Percentiles rank a stretch among this genome's conserved stretches.
Evolutionary conservation across 1,140 invertebrate species (phyloP).

Genomic region (Pemphigus obesinymphae): DNA sequence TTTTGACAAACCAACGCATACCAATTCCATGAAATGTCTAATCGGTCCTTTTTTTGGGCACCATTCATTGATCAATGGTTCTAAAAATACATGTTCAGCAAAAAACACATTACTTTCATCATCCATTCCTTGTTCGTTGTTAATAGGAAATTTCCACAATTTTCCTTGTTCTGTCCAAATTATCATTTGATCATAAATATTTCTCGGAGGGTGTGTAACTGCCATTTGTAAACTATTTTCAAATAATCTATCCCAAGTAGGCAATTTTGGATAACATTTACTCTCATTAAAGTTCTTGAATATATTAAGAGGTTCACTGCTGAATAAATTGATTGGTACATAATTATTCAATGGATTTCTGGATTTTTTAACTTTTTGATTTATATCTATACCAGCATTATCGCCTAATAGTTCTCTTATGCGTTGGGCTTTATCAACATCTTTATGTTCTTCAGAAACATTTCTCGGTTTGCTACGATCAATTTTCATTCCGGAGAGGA

Average conservation of each 20-base stretch:
- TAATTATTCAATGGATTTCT: constrained; percentile 28
- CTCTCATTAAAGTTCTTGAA: constrained; percentile 33
- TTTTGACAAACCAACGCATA: constrained; percentile 87
- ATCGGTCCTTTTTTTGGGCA: constrained; percentile 86
- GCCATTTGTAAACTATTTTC: constrained; percentile 62
- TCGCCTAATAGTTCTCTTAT: neutral
- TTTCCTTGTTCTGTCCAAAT: constrained; percentile 91
- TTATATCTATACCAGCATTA: neutral
- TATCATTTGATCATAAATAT: constrained; percentile 91
- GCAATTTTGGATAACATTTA: constrained; percentile 53
- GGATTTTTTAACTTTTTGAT: constrained; percentile 30
- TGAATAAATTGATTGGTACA: constrained; percentile 25
- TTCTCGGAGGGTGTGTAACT: constrained; percentile 67
- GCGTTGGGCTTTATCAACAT: constrained; percentile 5
- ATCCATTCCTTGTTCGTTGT: constrained; percentile 91
- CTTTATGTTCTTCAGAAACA: neutral
- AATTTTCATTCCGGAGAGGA: constrained; percentile 36
- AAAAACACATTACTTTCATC: constrained; percentile 77
- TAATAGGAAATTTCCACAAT: constrained; percentile 93
- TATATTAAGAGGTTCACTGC: constrained; percentile 32
- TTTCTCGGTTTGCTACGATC: neutral
- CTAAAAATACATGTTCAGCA: constrained; percentile 89
- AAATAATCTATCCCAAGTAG: constrained; percentile 65
- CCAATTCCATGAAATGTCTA: constrained; percentile 94
- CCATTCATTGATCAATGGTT: constrained; percentile 75